Percentiles rank a stretch among this genome's conserved stretches.
Evolutionary conservation across 2,113 vertebrate genomes (phyloP).

Genomic region (Menura novaehollandiae): DNA sequence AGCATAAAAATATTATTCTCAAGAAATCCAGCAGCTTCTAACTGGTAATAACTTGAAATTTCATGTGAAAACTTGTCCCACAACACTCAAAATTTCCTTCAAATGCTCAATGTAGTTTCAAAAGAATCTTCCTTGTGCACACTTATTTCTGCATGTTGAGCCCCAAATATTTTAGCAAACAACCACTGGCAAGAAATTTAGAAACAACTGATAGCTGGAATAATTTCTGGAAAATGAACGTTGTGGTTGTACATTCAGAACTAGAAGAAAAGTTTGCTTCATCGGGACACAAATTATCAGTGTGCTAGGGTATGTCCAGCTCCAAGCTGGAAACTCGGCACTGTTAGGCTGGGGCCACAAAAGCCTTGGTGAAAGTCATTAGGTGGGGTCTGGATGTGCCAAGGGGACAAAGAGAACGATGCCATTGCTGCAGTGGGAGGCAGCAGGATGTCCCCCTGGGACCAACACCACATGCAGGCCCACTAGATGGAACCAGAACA

Average conservation of each 20-base stretch:
- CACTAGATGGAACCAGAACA: neutral
- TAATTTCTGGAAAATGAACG: neutral
- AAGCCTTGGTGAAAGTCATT: fast-evolving
- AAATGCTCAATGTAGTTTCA: neutral
- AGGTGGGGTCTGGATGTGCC: neutral
- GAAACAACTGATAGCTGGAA: neutral
- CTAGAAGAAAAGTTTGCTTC: neutral
- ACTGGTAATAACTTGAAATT: neutral
- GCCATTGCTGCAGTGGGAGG: neutral
- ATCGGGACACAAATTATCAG: neutral
- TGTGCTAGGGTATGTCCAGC: neutral
- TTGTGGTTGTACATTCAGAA: neutral
- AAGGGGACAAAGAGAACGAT: fast-evolving
- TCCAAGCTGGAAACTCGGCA: neutral
- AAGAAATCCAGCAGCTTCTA: neutral
- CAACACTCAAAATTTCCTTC: neutral
- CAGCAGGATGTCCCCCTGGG: fast-evolving
- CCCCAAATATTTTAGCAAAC: neutral
- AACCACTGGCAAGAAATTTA: neutral
- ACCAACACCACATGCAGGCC: fast-evolving
- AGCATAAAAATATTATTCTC: neutral
- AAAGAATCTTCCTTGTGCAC: neutral
- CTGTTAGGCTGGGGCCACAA: neutral
- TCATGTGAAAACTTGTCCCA: neutral
- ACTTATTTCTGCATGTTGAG: neutral